These are phyloP conservation scores for Artibeus jamaicensis DNA, from an alignment of 2,797 vertebrate species.

Conservation along the genomic window DNA sequence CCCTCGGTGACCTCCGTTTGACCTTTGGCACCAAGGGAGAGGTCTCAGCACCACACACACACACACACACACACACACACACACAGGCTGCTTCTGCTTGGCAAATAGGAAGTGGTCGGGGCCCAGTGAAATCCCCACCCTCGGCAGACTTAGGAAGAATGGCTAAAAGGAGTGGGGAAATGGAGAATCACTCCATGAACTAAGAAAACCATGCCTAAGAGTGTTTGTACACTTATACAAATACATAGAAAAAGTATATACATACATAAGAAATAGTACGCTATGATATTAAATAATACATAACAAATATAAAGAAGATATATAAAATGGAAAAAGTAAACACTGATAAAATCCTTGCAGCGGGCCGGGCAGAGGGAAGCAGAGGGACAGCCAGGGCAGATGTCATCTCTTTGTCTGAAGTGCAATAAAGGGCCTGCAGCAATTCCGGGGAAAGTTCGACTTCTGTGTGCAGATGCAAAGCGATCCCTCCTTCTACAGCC, in stretches of 20 bases:
- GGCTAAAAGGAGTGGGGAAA: background rate
- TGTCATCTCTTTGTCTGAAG: background rate
- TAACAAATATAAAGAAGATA: background rate
- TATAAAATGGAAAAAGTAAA: background rate
- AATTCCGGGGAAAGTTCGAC: background rate
- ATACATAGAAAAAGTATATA: background rate
- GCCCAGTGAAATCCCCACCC: background rate
- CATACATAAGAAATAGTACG: background rate
- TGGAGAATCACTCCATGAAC: background rate
- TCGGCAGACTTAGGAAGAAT: background rate
- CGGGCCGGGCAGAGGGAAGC: background rate
- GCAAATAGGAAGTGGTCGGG: background rate
- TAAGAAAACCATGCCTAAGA: background rate
- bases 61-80: background rate
- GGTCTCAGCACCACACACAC: background rate
- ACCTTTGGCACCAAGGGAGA: background rate
- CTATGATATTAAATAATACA: background rate
- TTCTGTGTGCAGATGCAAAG: background rate
- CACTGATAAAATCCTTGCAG: background rate
- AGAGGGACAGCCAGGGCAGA: fast-evolving
- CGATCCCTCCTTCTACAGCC: background rate
- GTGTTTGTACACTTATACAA: background rate
- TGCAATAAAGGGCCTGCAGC: background rate
- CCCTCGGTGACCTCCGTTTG: background rate
- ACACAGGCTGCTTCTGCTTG: background rate